phyloP scores from a whole-genome alignment of 2,797 vertebrate genomes.

The Pteronotus mesoamericanus region DNA sequence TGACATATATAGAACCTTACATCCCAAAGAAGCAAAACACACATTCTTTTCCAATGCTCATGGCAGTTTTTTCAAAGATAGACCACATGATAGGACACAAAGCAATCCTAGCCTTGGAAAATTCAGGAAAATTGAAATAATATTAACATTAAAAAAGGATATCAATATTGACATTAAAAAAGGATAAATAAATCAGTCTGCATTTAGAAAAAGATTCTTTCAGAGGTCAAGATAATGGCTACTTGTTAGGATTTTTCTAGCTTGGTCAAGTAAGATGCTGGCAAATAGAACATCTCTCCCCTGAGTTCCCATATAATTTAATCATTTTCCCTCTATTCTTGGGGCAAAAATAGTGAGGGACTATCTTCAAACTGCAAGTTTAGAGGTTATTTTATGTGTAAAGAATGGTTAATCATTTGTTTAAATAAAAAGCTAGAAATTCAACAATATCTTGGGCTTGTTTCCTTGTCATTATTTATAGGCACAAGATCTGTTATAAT shows the following conservation, averaged over 20 bases:
- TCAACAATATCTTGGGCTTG: constrained; percentile 31
- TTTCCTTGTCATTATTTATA: constrained; percentile 58
- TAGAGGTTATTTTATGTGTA: constrained; percentile 67
- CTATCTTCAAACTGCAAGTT: constrained; percentile 52
- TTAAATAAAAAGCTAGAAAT: constrained; percentile 63
- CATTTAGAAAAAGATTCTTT: no score
- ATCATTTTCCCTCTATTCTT: constrained; percentile 60
- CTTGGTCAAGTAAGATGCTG: constrained; percentile 10
- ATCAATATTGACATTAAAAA: no score
- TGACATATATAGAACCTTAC: no score
- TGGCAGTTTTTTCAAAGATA: no score
- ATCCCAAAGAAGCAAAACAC: no score
- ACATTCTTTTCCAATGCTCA: no score
- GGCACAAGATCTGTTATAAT: background rate
- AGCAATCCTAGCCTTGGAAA: no score
- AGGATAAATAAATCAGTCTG: no score
- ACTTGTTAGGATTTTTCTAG: constrained; percentile 17
- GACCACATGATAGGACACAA: no score
- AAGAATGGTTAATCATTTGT: constrained; percentile 60
- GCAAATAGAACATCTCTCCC: constrained; percentile 40
- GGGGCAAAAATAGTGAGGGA: constrained; percentile 59
- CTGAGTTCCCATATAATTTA: constrained; percentile 54
- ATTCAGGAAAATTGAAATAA: no score
- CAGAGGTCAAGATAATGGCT: constrained; percentile 25
- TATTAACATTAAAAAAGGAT: no score